A percentile compares a stretch with the other conserved stretches of the same genome.
phyloP scores from a whole-genome alignment of 2,888 invertebrate genomes.

The Rhopalosiphum nymphaeae region DNA sequence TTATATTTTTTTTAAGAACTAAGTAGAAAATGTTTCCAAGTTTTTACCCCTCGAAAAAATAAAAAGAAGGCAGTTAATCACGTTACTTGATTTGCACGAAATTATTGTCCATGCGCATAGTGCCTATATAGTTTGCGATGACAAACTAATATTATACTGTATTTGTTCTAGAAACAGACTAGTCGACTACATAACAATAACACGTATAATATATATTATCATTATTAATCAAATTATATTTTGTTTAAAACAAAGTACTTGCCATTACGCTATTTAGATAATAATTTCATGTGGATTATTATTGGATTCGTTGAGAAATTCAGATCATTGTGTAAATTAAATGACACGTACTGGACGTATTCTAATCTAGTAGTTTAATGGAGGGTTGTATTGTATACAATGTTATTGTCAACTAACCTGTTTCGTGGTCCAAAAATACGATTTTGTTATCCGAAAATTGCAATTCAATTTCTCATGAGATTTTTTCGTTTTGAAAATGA shows the following conservation, averaged over 20 bases:
- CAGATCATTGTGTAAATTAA: background rate
- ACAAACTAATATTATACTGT: background rate
- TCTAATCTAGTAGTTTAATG: background rate
- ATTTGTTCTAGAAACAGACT: background rate
- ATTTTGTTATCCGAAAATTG: background rate
- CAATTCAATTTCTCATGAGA: background rate
- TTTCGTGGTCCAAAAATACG: background rate
- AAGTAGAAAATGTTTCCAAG: background rate
- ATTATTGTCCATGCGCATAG: background rate
- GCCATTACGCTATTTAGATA: background rate
- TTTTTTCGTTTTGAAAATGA: background rate
- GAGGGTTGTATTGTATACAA: background rate
- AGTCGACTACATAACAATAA: background rate
- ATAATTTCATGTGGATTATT: background rate
- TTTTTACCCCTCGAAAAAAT: background rate
- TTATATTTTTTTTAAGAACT: constrained; percentile 1
- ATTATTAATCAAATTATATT: background rate
- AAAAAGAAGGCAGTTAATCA: background rate
- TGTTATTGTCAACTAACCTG: constrained; percentile 1
- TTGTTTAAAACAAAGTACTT: background rate
- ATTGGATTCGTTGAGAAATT: background rate
- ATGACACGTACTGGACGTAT: background rate
- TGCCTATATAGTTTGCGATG: background rate
- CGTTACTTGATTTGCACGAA: background rate
- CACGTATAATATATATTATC: background rate